These are phyloP conservation scores for Patella vulgata DNA, from an alignment of 1,140 invertebrate genomes.

Conservation along the genomic window DNA sequence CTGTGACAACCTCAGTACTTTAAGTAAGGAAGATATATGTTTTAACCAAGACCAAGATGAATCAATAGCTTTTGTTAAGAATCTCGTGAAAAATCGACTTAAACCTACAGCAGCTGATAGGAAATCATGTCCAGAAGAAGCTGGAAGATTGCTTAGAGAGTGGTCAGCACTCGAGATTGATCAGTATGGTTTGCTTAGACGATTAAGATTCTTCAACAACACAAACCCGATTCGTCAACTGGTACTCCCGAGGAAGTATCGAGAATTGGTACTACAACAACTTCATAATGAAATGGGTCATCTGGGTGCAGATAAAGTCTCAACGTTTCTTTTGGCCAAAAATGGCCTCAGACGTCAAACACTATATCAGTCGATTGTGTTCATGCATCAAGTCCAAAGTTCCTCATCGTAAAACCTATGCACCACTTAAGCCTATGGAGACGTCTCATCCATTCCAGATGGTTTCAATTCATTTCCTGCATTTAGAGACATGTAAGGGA, in stretches of 20 bases:
- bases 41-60: background rate
- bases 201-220: background rate
- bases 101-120: background rate
- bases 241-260: constrained; percentile 17
- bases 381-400: constrained; percentile 13
- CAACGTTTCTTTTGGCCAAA: constrained; percentile 26
- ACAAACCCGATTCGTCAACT: constrained; percentile 12
- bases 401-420: background rate
- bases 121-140: background rate
- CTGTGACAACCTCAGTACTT: too few relatives aligned
- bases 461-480: constrained; percentile 29
- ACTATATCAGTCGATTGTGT: constrained; percentile 11
- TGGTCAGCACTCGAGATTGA: constrained; percentile 5
- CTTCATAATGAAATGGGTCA: constrained; percentile 32
- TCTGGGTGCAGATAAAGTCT: constrained; percentile 21
- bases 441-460: constrained; percentile 27
- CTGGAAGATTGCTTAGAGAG: background rate
- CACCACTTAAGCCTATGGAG: constrained; percentile 21
- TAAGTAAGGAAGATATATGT: too few relatives aligned
- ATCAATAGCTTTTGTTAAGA: background rate
- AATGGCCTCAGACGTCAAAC: constrained; percentile 18
- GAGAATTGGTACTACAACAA: constrained; percentile 11
- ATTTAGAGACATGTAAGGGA: constrained; percentile 29
- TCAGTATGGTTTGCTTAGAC: constrained; percentile 3
- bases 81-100: background rate